phyloP scores from a whole-genome alignment of 2,797 vertebrate genomes.

The Lithobates pipiens region DNA sequence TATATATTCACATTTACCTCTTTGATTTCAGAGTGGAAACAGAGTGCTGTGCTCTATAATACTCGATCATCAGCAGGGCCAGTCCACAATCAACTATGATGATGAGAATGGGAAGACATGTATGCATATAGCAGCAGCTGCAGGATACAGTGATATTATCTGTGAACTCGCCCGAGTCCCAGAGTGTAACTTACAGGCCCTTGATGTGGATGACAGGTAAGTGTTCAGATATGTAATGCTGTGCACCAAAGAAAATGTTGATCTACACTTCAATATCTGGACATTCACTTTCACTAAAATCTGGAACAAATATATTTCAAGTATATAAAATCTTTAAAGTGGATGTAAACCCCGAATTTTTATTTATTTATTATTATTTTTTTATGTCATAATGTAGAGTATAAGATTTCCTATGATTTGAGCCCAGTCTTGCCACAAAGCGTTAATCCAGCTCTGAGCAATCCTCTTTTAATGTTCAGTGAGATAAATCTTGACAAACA shows the following conservation, averaged over 20 bases:
- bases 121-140: constrained; percentile 85
- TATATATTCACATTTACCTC: neutral
- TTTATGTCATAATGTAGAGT: too few species aligned
- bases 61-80: constrained; percentile 82
- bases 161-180: constrained; percentile 81
- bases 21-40: constrained; percentile 82
- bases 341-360: too few species aligned
- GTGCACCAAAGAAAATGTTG: neutral
- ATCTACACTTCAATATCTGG: neutral
- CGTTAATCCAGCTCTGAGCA: too few species aligned
- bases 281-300: too few species aligned
- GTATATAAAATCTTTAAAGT: too few species aligned
- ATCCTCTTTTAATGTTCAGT: too few species aligned
- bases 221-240: neutral
- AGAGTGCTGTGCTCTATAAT: constrained; percentile 84
- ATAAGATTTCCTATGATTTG: too few species aligned
- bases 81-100: constrained; percentile 86
- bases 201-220: constrained; percentile 89
- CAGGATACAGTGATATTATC: constrained; percentile 87
- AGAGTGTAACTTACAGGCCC: constrained; percentile 86
- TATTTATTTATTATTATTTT: too few species aligned
- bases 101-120: constrained; percentile 89
- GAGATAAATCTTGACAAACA: too few species aligned
- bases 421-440: too few species aligned
- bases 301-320: too few species aligned